Evolutionary conservation across 2,113 vertebrate species (phyloP), one percentile per base, ranked within the genome.

Genomic region (Syngnathus floridae): DNA sequence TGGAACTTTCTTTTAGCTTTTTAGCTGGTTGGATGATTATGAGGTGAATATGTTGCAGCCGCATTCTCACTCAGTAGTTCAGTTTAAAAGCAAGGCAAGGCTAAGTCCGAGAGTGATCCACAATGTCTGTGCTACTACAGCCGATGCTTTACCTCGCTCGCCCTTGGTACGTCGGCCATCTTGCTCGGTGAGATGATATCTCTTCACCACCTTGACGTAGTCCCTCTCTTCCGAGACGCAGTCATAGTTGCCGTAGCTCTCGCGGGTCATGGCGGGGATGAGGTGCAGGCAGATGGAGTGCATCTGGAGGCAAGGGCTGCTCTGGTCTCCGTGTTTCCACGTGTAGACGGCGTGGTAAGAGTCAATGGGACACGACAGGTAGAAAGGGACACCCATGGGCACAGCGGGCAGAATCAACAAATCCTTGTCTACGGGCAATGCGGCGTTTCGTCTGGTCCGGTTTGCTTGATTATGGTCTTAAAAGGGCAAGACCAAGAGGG

Each of bases 331-430:
- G 31, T 88, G 82, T 52, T 77, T 46, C 91, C 91, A 92, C 35
- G 43, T 84, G 82, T 92, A 92, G 45, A 36, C 58, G 1, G 91
- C 91, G 2, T 92, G 91, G 63, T 88, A 86, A 0, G 91, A 92
- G 64, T 88, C 73, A 49, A 91, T 89, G 0, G 90, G 89, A 64
- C 91, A 92, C 12, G 90, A 88, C 64, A 92, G 76, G 37, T 91
- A 92, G 62, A 90, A 85, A 17, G 91, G 84, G 55, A 82, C 59
- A 3, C n/a, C 62, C 52, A 57, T 26, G 0, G 82, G 76, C 4
- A 91, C 83, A 1, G 60, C 43, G 65, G 87, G 80, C 12, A 38
- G 46, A 3, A 65, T 67, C 1, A 1, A 12, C 1, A n/a, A 35
- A 61, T 58, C 13, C 7, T 4, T 19, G 4, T 49, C 5, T 4